Conservation (phyloP, 1,140 invertebrate species). For the Rhopalosiphum padi region DNA sequence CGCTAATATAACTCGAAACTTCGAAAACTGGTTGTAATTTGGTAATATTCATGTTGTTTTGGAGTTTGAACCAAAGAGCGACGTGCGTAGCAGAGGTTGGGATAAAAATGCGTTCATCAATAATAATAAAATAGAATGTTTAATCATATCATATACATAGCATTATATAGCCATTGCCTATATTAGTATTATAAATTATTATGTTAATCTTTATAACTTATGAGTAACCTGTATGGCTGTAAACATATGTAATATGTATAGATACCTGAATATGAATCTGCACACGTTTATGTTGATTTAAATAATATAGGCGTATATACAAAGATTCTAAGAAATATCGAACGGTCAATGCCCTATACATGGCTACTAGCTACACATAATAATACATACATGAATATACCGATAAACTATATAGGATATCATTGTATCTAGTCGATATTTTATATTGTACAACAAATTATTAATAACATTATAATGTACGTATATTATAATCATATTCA, state of each 20-base stretch:
- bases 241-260: background rate
- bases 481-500: background rate
- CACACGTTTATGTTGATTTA: background rate
- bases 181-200: background rate
- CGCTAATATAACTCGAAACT: background rate
- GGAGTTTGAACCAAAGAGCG: background rate
- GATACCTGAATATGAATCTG: background rate
- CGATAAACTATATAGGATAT: background rate
- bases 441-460: background rate
- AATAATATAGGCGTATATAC: slow-evolving; percentile 2
- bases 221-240: background rate
- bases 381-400: background rate
- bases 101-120: background rate
- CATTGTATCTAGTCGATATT: background rate
- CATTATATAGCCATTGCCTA: background rate
- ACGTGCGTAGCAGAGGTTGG: background rate
- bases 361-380: background rate
- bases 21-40: background rate
- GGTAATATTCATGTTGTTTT: background rate
- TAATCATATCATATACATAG: background rate
- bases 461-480: background rate
- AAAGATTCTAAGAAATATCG: background rate
- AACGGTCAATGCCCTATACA: background rate
- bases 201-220: background rate
- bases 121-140: background rate